Evolutionary conservation across 2,113 vertebrate genomes (phyloP).

Genomic region (Bubo bubo): DNA sequence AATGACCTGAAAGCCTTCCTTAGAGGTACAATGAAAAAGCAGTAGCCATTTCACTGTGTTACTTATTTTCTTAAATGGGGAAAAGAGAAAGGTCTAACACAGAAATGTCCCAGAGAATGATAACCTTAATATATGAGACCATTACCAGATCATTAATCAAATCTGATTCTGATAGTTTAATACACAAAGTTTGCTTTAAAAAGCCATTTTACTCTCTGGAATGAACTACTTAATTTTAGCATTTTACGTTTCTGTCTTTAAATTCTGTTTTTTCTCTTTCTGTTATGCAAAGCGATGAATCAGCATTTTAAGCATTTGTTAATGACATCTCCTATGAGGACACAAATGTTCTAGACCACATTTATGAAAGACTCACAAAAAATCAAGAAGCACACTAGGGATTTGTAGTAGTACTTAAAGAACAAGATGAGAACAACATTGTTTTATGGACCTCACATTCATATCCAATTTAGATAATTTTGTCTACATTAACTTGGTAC

Average conservation of each 20-base stretch:
- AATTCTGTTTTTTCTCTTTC: neutral
- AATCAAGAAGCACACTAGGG: neutral
- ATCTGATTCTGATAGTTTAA: neutral
- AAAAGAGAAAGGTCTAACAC: neutral
- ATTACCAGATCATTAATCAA: neutral
- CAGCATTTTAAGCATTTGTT: neutral
- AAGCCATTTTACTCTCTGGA: neutral
- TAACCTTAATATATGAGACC: neutral
- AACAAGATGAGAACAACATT: neutral
- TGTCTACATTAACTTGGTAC: neutral
- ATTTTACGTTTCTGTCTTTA: neutral
- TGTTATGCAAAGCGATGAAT: neutral
- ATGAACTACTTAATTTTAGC: neutral
- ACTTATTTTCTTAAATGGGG: neutral
- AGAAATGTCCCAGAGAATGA: neutral
- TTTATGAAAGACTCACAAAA: neutral
- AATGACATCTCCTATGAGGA: neutral
- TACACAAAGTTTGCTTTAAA: neutral
- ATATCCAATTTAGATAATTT: neutral
- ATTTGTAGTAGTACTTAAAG: neutral
- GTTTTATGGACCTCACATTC: neutral
- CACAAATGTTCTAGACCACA: neutral
- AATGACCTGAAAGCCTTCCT: neutral
- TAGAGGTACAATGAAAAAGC: neutral
- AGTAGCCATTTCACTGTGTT: neutral